Evolutionary conservation across 2,797 vertebrate genomes (phyloP), one percentile per base, ranked within the genome.

Genomic region (Xiphophorus birchmanni): DNA sequence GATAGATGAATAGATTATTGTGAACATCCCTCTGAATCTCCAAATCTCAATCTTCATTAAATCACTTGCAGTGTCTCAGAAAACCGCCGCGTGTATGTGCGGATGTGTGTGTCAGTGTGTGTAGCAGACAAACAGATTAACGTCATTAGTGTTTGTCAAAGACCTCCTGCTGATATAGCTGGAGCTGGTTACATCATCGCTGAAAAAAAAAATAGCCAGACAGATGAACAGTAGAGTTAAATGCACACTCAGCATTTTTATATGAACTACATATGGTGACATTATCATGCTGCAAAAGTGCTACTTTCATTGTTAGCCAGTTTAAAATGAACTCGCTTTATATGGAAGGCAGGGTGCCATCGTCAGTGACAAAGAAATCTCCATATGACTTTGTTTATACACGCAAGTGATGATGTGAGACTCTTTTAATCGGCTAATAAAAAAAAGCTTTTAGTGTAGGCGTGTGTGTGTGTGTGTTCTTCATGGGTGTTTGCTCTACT

Each of bases 21-120:
- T 23, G 50, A 52, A 23, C 50, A 93, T 94, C 91, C 86, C 77
- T 73, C 80, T 10, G 45, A 74, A 87, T 79, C 79, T 84, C 90
- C 91, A 93, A 90, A 93, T 94, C 91, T 75, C 88, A 74, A 83
- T 85, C 84, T 79, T 60, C 76, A 79, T 77, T 87, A 88, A 93
- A 88, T 90, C 84, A 83, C 89, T 86, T 86, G 84, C 32, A 45
- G 5, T 58, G 11, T 75, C 15, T 75, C 23, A 26, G 52, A 65
- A 88, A 89, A 86, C 91, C 88, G 88, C 7, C 74, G 80, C 65
- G 81, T 80, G 52, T 79, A 6, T 67, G 60, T 84, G 72, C 65
- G 77, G 63, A 73, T 44, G 26, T n/a, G 15, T 74, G 35, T 73
- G 10, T 35, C 1, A 32, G 58, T 17, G 58, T 63, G 80, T 63